Conservation (phyloP, 2,888 invertebrate species). For the Tipula vernalis region DNA sequence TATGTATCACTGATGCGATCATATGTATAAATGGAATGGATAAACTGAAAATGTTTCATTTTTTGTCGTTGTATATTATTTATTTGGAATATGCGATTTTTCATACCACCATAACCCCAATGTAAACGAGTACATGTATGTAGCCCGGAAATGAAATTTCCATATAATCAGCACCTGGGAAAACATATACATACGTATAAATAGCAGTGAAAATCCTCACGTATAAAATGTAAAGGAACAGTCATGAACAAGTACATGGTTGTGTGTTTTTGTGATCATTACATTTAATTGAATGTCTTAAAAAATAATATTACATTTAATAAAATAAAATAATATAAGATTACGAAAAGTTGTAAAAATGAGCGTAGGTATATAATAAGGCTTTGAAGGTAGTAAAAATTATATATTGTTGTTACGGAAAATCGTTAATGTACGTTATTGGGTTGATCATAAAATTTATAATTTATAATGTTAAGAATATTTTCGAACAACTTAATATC, state of each 20-base stretch:
- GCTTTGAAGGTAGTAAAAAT: background rate
- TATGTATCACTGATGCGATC: background rate
- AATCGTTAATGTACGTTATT: background rate
- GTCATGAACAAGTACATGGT: background rate
- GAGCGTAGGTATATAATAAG: background rate
- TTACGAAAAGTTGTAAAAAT: background rate
- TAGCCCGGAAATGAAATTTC: background rate
- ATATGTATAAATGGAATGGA: background rate
- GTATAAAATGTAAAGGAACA: background rate
- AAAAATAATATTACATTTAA: background rate
- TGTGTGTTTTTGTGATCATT: background rate
- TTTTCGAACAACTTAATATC: background rate
- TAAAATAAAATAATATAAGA: background rate
- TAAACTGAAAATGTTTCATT: background rate
- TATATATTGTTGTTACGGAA: background rate
- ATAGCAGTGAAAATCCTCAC: background rate
- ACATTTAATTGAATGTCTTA: background rate
- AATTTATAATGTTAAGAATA: background rate
- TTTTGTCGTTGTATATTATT: background rate
- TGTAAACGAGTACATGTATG: background rate
- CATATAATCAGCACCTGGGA: background rate
- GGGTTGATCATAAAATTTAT: background rate
- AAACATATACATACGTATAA: background rate
- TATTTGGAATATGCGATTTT: background rate
- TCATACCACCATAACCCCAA: background rate